Percentiles rank a stretch among this genome's conserved stretches.
phyloP scores from a whole-genome alignment of 1,140 invertebrate species.

The Bombus confusus region DNA sequence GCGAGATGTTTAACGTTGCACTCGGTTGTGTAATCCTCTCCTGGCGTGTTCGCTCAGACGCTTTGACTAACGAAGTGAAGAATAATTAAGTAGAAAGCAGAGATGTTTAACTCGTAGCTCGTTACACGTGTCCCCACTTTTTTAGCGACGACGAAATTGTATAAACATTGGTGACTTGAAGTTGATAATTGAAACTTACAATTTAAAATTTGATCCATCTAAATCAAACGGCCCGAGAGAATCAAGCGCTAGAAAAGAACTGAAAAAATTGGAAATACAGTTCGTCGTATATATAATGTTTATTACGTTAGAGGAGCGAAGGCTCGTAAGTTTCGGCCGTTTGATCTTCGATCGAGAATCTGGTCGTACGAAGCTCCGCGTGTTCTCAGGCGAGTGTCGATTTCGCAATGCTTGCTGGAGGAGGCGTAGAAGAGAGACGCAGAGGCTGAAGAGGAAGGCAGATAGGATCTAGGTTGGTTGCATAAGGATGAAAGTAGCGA shows the following conservation, averaged over 20 bases:
- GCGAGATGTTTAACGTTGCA: background rate
- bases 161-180: background rate
- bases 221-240: background rate
- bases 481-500: constrained; percentile 81
- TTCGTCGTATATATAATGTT: too few relatives aligned
- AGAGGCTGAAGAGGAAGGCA: constrained; percentile 67
- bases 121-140: background rate
- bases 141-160: background rate
- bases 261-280: background rate
- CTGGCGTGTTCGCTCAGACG: background rate
- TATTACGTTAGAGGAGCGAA: too few relatives aligned
- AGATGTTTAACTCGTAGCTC: constrained; percentile 26
- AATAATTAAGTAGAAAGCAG: constrained; percentile 30
- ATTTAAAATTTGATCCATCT: background rate
- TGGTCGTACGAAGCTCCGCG: constrained; percentile 25
- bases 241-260: background rate
- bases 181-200: background rate
- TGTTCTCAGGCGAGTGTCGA: constrained; percentile 59
- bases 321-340: background rate
- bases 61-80: constrained; percentile 24
- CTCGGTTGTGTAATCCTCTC: constrained; percentile 10
- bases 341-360: constrained; percentile 29
- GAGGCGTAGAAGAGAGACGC: background rate
- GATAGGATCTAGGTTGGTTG: constrained; percentile 76
- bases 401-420: constrained; percentile 64